A percentile compares a stretch with the other conserved stretches of the same genome.
These are phyloP conservation scores for Parotocinclus haroldoi DNA, from an alignment of 2,797 vertebrate genomes.

Conservation along the genomic window DNA sequence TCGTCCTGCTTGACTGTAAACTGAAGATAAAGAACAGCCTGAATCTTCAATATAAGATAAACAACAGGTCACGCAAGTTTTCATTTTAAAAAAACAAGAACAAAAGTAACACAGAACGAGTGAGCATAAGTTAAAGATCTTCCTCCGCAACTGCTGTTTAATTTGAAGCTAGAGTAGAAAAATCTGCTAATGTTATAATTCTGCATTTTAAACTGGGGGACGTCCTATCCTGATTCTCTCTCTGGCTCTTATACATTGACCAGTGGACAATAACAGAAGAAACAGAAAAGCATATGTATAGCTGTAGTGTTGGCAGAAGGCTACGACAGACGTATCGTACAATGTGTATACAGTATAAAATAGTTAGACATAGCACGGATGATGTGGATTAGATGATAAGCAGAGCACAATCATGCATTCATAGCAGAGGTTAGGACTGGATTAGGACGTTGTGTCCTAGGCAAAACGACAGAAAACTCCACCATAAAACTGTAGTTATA, in stretches of 20 bases:
- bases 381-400: slow-evolving; percentile 18
- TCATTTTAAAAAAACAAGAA: slow-evolving; percentile 27
- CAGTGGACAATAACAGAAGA: slow-evolving; percentile 16
- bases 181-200: slow-evolving; percentile 10
- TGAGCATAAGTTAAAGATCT: slow-evolving; percentile 39
- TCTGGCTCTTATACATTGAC: slow-evolving; percentile 26
- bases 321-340: slow-evolving; percentile 15
- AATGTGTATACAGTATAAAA: slow-evolving; percentile 37
- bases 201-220: slow-evolving; percentile 25
- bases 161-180: slow-evolving; percentile 4
- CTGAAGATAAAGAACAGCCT: slow-evolving; percentile 41
- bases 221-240: slow-evolving; percentile 13
- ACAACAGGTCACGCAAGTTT: slow-evolving; percentile 25
- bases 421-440: slow-evolving; percentile 20
- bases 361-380: slow-evolving; percentile 15
- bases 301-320: slow-evolving; percentile 44
- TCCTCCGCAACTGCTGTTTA: neutral
- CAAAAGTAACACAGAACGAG: slow-evolving; percentile 1
- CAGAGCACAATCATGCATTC: slow-evolving; percentile 21
- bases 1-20: slow-evolving; percentile 47
- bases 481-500: neutral
- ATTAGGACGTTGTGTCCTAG: neutral
- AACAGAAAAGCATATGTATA: slow-evolving; percentile 18
- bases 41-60: slow-evolving; percentile 35
- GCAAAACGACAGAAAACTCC: neutral